Evolutionary conservation across 2,888 invertebrate genomes (phyloP).

Genomic region (Conomelus anceps): DNA sequence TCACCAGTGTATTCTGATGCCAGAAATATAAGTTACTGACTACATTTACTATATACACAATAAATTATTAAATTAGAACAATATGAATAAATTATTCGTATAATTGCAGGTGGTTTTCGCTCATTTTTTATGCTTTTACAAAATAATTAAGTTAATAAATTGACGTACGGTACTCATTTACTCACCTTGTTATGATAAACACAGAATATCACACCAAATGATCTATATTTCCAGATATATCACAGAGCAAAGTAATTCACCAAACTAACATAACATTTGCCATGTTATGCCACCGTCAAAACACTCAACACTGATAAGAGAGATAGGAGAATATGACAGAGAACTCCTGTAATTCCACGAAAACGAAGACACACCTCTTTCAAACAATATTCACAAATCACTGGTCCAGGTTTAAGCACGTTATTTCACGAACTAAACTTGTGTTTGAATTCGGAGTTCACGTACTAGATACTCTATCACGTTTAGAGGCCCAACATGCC

Average conservation of each 20-base stretch:
- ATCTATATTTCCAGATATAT: background rate
- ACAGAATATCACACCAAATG: background rate
- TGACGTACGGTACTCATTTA: too few species aligned
- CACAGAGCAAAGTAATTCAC: background rate
- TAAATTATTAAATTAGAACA: too few species aligned
- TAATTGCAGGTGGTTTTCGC: too few species aligned
- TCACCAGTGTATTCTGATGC: too few species aligned
- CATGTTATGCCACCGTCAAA: background rate
- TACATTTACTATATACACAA: too few species aligned
- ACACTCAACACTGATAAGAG: background rate
- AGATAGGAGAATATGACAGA: background rate
- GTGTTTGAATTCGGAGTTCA: background rate
- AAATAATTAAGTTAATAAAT: too few species aligned
- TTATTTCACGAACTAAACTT: background rate
- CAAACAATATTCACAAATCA: background rate
- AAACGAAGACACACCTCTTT: background rate
- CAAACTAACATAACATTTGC: background rate
- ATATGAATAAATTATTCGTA: too few species aligned
- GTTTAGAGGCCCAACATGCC: too few species aligned
- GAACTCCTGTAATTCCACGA: background rate
- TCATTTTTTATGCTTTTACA: too few species aligned
- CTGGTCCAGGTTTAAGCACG: background rate
- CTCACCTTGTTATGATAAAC: background rate
- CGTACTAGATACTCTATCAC: background rate
- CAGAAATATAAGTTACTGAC: too few species aligned